Conservation (phyloP, 2,113 vertebrate species). For the Siniperca knerii region DNA sequence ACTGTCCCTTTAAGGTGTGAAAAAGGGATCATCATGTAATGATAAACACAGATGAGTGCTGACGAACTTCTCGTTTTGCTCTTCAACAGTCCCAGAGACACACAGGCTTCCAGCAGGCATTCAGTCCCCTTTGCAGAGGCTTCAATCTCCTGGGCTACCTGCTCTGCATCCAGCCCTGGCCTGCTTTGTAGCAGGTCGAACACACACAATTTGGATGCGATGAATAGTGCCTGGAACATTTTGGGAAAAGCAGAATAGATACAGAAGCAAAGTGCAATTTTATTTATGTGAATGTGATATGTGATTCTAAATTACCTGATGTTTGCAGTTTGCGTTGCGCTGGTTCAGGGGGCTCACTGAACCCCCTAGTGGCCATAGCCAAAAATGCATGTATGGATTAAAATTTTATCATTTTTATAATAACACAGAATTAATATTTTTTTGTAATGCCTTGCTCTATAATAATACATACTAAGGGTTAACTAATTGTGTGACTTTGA, state of each 20-base stretch:
- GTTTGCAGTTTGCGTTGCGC: not conserved
- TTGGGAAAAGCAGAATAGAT: conserved; percentile 6
- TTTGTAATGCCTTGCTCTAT: too few relatives aligned
- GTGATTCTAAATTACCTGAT: not conserved
- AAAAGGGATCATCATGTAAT: not conserved
- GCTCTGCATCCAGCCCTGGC: conserved; percentile 72
- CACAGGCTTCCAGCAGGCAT: conserved; percentile 88
- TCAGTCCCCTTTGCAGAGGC: conserved; percentile 83
- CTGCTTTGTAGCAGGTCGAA: conserved; percentile 88
- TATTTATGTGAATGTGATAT: not conserved
- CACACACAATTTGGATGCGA: conserved; percentile 87
- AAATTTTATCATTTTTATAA: too few relatives aligned
- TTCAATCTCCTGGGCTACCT: conserved; percentile 81
- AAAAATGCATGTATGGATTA: too few relatives aligned
- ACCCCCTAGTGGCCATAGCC: too few relatives aligned
- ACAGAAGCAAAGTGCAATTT: not conserved
- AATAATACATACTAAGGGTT: too few relatives aligned
- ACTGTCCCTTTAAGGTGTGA: too few relatives aligned
- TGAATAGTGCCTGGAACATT: conserved; percentile 87
- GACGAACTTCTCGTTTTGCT: conserved; percentile 63
- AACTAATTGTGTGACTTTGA: too few relatives aligned
- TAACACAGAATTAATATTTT: too few relatives aligned
- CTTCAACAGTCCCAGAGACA: conserved; percentile 87
- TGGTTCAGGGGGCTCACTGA: too few relatives aligned
- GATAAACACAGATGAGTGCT: not conserved